phyloP scores from a whole-genome alignment of 1,140 invertebrate species.

The Drosophila guanche region DNA sequence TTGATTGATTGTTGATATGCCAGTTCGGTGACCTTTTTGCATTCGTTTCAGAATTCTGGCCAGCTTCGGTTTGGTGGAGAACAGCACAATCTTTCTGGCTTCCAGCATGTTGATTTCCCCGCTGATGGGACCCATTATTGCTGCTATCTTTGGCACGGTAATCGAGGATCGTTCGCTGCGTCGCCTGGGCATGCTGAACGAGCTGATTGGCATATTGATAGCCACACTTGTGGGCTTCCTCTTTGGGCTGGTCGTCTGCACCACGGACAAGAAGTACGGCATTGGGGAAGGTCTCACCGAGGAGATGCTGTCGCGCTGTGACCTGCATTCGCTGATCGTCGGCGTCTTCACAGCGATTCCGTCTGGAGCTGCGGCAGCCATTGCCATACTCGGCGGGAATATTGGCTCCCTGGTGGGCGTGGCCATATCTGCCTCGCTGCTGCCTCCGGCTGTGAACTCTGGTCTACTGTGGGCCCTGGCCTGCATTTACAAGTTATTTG shows the following conservation, averaged over 20 bases:
- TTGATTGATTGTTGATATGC: background rate
- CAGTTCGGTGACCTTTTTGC: background rate
- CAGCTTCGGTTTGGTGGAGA: conserved; percentile 90
- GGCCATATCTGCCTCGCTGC: conserved; percentile 90
- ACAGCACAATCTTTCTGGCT: conserved; percentile 89
- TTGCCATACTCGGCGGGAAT: conserved; percentile 89
- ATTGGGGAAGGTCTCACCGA: conserved; percentile 86
- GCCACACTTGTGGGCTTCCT: conserved; percentile 87
- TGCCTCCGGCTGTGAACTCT: conserved; percentile 91
- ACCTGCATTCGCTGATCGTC: conserved; percentile 87
- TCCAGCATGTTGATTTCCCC: conserved; percentile 92
- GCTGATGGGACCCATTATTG: conserved; percentile 91
- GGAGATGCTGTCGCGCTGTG: conserved; percentile 88
- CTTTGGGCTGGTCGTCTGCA: conserved; percentile 87
- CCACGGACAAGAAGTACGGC: conserved; percentile 86
- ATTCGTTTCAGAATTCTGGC: conserved; percentile 83
- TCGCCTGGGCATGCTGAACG: conserved; percentile 86
- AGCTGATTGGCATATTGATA: conserved; percentile 87
- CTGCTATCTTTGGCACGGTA: conserved; percentile 89
- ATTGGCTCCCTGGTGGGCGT: conserved; percentile 91
- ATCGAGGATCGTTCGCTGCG: conserved; percentile 87
- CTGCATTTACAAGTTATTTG: conserved; percentile 84
- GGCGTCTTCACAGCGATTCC: conserved; percentile 88
- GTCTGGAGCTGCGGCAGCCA: conserved; percentile 90
- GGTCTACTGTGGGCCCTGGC: conserved; percentile 89